A percentile compares a stretch with the other conserved stretches of the same genome.
Evolutionary conservation across 2,797 vertebrate genomes (phyloP).

Genomic region (Sternarchorhynchus goeldii): DNA sequence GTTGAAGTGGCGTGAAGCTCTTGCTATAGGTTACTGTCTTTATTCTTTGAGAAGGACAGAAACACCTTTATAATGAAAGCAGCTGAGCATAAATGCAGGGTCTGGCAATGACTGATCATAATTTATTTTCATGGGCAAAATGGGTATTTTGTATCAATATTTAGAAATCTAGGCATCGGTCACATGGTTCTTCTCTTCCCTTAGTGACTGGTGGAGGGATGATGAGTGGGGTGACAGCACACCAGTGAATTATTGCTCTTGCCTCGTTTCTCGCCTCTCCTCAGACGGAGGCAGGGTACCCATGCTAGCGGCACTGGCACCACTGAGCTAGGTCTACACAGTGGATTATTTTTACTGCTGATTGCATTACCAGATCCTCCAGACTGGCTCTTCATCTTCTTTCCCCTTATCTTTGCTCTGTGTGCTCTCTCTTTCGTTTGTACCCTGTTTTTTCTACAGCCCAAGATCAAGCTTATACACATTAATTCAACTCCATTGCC

Average conservation of each 20-base stretch:
- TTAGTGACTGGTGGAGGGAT: conserved; percentile 1
- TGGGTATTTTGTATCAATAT: too few relatives aligned
- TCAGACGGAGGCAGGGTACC: conserved; percentile 36
- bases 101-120: conserved; percentile 57
- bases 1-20: conserved; percentile 7
- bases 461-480: background rate
- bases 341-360: conserved; percentile 58
- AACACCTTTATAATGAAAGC: conserved; percentile 48
- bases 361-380: conserved; percentile 65
- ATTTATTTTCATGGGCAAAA: background rate
- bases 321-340: conserved; percentile 39
- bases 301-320: conserved; percentile 57
- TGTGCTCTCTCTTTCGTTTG: conserved; percentile 20
- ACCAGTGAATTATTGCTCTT: conserved; percentile 22
- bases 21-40: conserved; percentile 63
- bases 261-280: conserved; percentile 2
- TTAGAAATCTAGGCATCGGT: too few relatives aligned
- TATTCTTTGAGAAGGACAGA: conserved; percentile 54
- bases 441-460: conserved; percentile 5
- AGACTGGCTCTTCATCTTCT: conserved; percentile 15
- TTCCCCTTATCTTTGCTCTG: conserved; percentile 4
- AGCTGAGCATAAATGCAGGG: conserved; percentile 20
- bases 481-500: background rate
- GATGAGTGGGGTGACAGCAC: conserved; percentile 23
- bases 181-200: background rate